Evolutionary conservation across 2,113 vertebrate species (phyloP).

Genomic region (Climacteris rufus): DNA sequence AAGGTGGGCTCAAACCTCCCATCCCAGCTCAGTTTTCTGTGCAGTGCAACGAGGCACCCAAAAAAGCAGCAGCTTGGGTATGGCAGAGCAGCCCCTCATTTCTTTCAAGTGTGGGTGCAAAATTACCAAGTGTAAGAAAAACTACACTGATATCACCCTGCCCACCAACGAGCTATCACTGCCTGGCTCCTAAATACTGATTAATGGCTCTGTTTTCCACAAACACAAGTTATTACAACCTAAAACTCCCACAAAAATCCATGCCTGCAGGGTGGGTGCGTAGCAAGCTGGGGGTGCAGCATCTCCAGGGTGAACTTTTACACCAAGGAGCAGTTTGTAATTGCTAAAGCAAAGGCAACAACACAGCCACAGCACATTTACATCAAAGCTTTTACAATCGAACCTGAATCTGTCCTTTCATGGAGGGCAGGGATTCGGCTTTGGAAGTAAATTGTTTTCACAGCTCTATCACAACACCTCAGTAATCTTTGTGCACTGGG

Average conservation of each 20-base stretch:
- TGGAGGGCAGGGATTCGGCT: accelerated
- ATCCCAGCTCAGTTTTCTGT: neutral
- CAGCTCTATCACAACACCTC: neutral
- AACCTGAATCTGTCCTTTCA: neutral
- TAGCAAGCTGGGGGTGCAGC: neutral
- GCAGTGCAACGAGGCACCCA: neutral
- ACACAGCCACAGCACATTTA: neutral
- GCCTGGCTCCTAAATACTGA: accelerated
- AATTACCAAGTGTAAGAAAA: accelerated
- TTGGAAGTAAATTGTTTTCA: neutral
- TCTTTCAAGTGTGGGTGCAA: neutral
- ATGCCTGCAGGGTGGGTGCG: accelerated
- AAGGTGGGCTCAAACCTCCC: neutral
- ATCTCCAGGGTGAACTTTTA: neutral
- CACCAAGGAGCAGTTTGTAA: neutral
- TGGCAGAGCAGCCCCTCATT: neutral
- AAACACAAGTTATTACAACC: accelerated
- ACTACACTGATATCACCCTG: neutral
- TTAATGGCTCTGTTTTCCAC: accelerated
- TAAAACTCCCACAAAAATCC: neutral
- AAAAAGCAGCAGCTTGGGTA: neutral
- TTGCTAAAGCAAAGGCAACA: neutral
- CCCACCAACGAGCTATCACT: neutral
- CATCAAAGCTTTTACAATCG: neutral
- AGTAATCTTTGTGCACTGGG: neutral